Conservation (phyloP, 1,140 invertebrate species). For the Drosophila truncata region DNA sequence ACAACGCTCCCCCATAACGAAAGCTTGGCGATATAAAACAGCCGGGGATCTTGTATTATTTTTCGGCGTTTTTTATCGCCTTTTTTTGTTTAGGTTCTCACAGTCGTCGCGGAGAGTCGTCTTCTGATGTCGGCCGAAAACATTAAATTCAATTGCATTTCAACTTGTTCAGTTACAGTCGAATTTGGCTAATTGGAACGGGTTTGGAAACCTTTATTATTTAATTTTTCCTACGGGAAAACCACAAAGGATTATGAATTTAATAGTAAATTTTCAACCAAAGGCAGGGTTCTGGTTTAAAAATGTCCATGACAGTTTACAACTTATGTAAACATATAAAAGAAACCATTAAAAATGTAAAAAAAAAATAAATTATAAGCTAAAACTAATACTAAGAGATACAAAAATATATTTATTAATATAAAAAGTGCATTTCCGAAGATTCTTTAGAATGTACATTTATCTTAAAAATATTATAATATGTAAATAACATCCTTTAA, state of each 20-base stretch:
- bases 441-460: not conserved
- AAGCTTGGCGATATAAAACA: conserved; percentile 53
- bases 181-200: not conserved
- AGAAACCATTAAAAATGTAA: too few relatives aligned
- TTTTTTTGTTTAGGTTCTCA: conserved; percentile 46
- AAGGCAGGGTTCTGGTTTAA: not conserved
- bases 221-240: not conserved
- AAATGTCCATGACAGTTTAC: too few relatives aligned
- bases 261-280: not conserved
- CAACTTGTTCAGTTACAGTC: conserved; percentile 31
- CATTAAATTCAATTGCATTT: conserved; percentile 42
- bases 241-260: too few relatives aligned
- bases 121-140: conserved; percentile 26
- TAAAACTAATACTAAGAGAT: not conserved
- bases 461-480: not conserved
- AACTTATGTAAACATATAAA: not conserved
- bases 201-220: not conserved
- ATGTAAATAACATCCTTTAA: not conserved
- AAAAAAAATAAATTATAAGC: not conserved
- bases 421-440: not conserved
- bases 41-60: conserved; percentile 29
- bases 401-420: too few relatives aligned
- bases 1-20: conserved; percentile 58
- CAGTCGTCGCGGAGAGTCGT: conserved; percentile 32
- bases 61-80: conserved; percentile 22